These are phyloP conservation scores for Drosophila kanekoi DNA, from an alignment of 2,888 invertebrate genomes.

Conservation along the genomic window DNA sequence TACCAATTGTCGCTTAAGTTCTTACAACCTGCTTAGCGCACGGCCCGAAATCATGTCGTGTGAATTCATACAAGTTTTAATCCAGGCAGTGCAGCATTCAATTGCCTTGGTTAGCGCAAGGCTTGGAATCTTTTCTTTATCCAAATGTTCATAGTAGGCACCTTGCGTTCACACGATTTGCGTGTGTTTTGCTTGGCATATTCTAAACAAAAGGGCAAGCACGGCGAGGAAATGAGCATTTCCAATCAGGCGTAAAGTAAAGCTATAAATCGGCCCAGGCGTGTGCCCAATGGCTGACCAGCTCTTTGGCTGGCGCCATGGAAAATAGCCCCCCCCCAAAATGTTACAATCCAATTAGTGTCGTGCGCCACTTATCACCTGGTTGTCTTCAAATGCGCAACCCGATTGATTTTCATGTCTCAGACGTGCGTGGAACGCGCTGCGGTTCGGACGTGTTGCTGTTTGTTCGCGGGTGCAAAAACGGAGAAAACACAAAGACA, in stretches of 20 bases:
- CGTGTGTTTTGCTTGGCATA: conserved; percentile 64
- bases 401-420: conserved; percentile 69
- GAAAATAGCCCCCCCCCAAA: conserved; percentile 53
- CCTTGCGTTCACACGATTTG: conserved; percentile 25
- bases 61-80: conserved; percentile 77
- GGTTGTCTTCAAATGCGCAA: conserved; percentile 64
- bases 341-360: conserved; percentile 85
- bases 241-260: conserved; percentile 58
- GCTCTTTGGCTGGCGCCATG: conserved; percentile 41
- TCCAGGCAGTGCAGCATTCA: conserved; percentile 39
- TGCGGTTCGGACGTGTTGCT: conserved; percentile 84
- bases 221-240: conserved; percentile 48
- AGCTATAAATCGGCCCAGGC: conserved; percentile 49
- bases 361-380: conserved; percentile 51
- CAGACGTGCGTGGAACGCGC: conserved; percentile 83
- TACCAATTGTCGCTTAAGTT: conserved; percentile 18
- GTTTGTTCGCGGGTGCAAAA: conserved; percentile 30
- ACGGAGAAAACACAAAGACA: not conserved
- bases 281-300: conserved; percentile 57
- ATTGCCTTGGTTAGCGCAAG: conserved; percentile 40
- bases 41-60: conserved; percentile 64
- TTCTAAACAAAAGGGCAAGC: conserved; percentile 65
- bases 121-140: conserved; percentile 49
- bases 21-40: conserved; percentile 57
- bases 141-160: conserved; percentile 33